Conservation (phyloP, 1,140 invertebrate genomes). For the Dendrolimus punctatus region DNA sequence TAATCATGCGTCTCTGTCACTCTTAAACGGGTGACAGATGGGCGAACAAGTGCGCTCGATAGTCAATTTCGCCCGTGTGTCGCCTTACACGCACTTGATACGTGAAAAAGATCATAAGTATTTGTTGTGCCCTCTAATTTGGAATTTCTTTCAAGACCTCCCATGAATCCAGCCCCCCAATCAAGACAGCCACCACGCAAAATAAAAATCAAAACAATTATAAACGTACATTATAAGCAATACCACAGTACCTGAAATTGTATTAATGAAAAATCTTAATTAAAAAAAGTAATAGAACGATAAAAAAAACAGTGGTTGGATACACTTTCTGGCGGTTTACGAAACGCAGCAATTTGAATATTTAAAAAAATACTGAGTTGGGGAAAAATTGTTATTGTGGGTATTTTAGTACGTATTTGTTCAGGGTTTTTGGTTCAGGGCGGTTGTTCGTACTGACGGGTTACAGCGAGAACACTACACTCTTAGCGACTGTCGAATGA, state of each 20-base stretch:
- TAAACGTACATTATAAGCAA: slow-evolving; percentile 57
- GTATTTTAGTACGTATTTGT: neutral
- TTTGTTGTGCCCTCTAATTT: neutral
- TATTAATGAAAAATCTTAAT: slow-evolving; percentile 26
- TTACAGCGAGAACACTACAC: neutral
- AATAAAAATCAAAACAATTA: slow-evolving; percentile 30
- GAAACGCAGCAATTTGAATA: slow-evolving; percentile 16
- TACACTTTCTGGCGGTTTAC: slow-evolving; percentile 31
- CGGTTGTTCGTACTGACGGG: slow-evolving; percentile 1
- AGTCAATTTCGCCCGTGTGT: no score
- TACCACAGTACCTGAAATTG: slow-evolving; percentile 64
- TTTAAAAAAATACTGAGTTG: neutral
- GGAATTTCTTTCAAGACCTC: slow-evolving; percentile 2
- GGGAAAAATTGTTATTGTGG: no score
- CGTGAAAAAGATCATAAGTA: neutral
- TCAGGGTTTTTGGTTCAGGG: neutral
- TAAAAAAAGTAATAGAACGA: slow-evolving; percentile 47
- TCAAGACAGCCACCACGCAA: slow-evolving; percentile 28
- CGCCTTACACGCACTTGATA: neutral
- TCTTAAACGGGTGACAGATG: no score
- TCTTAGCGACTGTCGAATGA: no score
- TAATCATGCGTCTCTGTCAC: no score
- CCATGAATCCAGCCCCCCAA: slow-evolving; percentile 10
- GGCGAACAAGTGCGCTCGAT: no score
- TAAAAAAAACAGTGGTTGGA: slow-evolving; percentile 32